Evolutionary conservation across 2,888 invertebrate species (phyloP), one percentile per base, ranked within the genome.

Genomic region (Scaptomyza caliginosa): DNA sequence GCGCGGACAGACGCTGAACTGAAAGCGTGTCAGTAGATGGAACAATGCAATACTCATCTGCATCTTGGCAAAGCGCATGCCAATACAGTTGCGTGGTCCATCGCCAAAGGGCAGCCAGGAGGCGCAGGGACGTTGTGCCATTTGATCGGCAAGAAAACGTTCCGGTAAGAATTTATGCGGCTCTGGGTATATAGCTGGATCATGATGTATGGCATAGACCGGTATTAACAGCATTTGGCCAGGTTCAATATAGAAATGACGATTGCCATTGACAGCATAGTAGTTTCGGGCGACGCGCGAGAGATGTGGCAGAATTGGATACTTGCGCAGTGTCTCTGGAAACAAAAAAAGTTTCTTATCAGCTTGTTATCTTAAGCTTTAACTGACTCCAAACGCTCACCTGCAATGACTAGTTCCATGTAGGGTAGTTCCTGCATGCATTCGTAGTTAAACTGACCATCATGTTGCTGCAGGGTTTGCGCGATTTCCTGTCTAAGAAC

Each of bases 141-240:
- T 92, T 46, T 92, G 93, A 63, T 93, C 93, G 4, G 92, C 90
- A 0, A 91, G 83, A 79, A 94, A 94, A 67, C 94, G 91, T 13
- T 94, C 93, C 0, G 94, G 94, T 30, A 93, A 92, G 45, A 94
- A 94, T 48, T 91, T 92, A 3, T 93, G 91, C 0, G 95, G 94
- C 10, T 94, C 91, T 0, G 93, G 93, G 68, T 93, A 94, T 71
- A 93, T 89, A 1, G 92, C 90, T 0, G 93, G 92, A 76, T 94
- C 93, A 88, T 92, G 92, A 52, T 94, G 94, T 67, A 94, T 92
- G 3, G 92, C 92, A 69, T 92, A 91, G 8, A 92, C 89, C 0
- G 94, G 93, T 28, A 94, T 92, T 2, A 93, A 86, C 0, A 93
- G 85, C 66, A 92, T 81, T 0, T 92, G 92, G 0, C 92, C 93